Percentiles rank a stretch among this genome's conserved stretches.
These are phyloP conservation scores for Catagonus wagneri DNA, from an alignment of 2,113 vertebrate species.

Conservation along the genomic window DNA sequence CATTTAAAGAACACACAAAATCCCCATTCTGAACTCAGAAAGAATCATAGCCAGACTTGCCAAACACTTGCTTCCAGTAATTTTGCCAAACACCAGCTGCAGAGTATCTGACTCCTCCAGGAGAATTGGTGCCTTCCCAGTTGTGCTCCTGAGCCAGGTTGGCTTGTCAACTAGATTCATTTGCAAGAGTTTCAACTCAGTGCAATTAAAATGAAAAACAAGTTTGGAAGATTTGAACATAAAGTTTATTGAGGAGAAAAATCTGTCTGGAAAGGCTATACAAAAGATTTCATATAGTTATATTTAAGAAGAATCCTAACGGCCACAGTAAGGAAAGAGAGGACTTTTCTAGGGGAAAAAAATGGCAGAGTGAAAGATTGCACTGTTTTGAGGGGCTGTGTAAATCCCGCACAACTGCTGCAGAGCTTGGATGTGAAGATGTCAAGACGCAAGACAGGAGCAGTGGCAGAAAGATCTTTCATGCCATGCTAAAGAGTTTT, in stretches of 20 bases:
- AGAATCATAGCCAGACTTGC: background rate
- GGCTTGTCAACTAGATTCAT: background rate
- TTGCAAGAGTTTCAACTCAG: background rate
- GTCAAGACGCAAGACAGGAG: background rate
- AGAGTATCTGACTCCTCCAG: background rate
- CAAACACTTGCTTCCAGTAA: background rate
- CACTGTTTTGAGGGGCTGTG: background rate
- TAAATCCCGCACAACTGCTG: background rate
- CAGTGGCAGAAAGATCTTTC: background rate
- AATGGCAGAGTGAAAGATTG: background rate
- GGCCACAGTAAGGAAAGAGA: background rate
- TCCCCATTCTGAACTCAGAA: background rate
- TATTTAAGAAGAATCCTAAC: background rate
- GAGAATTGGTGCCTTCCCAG: background rate
- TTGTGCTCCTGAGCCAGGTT: background rate
- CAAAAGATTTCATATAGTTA: conserved; percentile 22
- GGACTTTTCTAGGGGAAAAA: background rate
- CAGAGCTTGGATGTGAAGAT: background rate
- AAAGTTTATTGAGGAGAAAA: background rate
- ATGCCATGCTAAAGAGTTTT: background rate
- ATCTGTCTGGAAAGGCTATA: background rate
- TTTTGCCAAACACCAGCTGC: background rate
- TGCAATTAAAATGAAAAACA: background rate
- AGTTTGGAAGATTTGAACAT: background rate
- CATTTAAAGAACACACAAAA: background rate